Evolutionary conservation across 2,797 vertebrate species (phyloP).

Genomic region (Aldrovandia affinis): DNA sequence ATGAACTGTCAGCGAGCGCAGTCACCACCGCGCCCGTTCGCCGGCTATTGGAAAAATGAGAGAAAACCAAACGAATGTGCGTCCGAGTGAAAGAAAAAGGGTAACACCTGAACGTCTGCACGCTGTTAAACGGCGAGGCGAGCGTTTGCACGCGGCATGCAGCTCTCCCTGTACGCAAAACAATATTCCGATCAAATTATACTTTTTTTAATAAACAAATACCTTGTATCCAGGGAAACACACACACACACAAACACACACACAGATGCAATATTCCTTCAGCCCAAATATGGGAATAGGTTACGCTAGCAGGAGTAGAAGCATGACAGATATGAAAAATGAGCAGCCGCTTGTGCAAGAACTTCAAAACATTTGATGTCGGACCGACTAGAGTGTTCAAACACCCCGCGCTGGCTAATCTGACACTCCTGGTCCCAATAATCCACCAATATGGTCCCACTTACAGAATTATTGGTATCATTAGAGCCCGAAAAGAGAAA

Average conservation of each 20-base stretch:
- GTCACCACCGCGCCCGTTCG: background rate
- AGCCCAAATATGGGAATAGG: conserved; percentile 71
- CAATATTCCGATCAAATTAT: conserved; percentile 68
- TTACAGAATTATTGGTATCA: conserved; percentile 61
- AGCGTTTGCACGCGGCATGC: conserved; percentile 49
- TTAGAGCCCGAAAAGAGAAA: conserved; percentile 36
- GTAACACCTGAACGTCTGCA: conserved; percentile 10
- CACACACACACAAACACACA: background rate
- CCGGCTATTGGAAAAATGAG: background rate
- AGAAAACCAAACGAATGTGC: conserved; percentile 20
- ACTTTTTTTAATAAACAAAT: conserved; percentile 67
- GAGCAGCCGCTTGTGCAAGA: conserved; percentile 59
- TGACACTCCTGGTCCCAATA: conserved; percentile 53
- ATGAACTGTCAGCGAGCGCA: background rate
- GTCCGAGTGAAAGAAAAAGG: background rate
- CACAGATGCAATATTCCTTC: conserved; percentile 67
- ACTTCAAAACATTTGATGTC: conserved; percentile 41
- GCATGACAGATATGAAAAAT: conserved; percentile 73
- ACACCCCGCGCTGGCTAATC: conserved; percentile 45
- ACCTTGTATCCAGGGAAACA: conserved; percentile 66
- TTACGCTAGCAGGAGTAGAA: conserved; percentile 48
- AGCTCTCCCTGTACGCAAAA: conserved; percentile 63
- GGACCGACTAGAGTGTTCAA: conserved; percentile 31
- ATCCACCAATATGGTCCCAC: conserved; percentile 66
- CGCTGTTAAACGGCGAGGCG: background rate